Evolutionary conservation across 2,797 vertebrate species (phyloP).

Genomic region (Mycteria americana): DNA sequence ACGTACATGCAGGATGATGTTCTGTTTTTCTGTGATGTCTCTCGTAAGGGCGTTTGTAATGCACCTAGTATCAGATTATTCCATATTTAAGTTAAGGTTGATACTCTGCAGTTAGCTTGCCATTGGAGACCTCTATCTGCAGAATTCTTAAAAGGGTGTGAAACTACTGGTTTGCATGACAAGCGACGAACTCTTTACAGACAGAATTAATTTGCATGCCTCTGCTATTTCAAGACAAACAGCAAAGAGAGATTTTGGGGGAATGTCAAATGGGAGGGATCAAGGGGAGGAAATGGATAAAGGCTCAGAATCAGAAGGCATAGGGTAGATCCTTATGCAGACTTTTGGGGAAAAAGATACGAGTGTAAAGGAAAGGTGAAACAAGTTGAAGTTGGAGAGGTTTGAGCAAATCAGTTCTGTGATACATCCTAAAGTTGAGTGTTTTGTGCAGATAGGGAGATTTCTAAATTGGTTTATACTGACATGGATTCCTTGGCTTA

Average conservation of each 20-base stretch:
- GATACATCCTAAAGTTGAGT: not conserved
- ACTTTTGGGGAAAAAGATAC: not conserved
- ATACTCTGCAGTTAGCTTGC: not conserved
- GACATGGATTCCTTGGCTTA: not conserved
- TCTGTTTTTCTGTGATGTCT: not conserved
- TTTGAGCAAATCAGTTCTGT: not conserved
- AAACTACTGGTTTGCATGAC: not conserved
- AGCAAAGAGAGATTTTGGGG: not conserved
- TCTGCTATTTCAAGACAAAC: not conserved
- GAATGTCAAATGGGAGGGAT: not conserved
- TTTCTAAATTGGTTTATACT: not conserved
- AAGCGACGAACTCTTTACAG: not conserved
- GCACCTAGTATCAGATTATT: not conserved
- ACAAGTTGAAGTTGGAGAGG: not conserved
- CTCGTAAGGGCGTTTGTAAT: not conserved
- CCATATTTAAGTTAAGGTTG: not conserved
- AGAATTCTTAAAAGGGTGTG: not conserved
- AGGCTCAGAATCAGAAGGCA: not conserved
- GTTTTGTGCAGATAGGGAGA: not conserved
- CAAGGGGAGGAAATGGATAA: not conserved
- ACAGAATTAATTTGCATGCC: not conserved
- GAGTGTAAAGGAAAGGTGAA: not conserved
- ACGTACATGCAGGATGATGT: accelerated
- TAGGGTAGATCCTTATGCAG: not conserved
- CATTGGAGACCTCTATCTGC: not conserved